Evolutionary conservation across 2,113 vertebrate genomes (phyloP).

Genomic region (Trichomycterus rosablanca): DNA sequence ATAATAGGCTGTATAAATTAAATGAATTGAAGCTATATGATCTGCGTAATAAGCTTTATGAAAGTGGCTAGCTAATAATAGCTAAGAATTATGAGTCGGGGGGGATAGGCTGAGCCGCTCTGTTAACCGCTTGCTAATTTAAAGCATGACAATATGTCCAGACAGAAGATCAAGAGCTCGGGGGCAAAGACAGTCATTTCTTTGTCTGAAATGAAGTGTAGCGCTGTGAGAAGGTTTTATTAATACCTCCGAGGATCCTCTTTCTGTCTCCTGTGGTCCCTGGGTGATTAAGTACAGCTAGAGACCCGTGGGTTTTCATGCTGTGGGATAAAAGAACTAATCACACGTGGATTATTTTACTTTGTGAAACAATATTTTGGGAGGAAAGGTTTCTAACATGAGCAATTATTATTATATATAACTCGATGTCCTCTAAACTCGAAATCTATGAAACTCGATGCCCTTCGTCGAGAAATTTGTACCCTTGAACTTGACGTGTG

Average conservation of each 20-base stretch:
- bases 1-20: conserved; percentile 50
- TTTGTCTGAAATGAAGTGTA: conserved; percentile 43
- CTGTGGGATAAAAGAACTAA: too few species aligned
- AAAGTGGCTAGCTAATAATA: conserved; percentile 37
- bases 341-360: too few species aligned
- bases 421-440: too few species aligned
- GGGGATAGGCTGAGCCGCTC: background rate
- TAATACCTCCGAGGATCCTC: conserved; percentile 19
- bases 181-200: conserved; percentile 36
- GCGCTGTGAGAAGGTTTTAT: conserved; percentile 28
- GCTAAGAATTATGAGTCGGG: conserved; percentile 49
- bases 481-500: too few species aligned
- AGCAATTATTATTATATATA: too few species aligned
- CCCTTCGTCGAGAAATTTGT: too few species aligned
- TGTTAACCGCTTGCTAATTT: conserved; percentile 36
- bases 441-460: too few species aligned
- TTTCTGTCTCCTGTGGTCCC: conserved; percentile 12
- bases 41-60: conserved; percentile 50
- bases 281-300: conserved; percentile 17
- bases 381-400: too few species aligned
- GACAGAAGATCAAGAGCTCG: conserved; percentile 15
- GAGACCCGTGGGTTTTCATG: conserved; percentile 1
- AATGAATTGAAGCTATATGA: too few species aligned
- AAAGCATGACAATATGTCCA: conserved; percentile 33
- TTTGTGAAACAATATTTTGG: too few species aligned